Conservation (phyloP, 2,797 vertebrate genomes). For the Sciurus carolinensis region DNA sequence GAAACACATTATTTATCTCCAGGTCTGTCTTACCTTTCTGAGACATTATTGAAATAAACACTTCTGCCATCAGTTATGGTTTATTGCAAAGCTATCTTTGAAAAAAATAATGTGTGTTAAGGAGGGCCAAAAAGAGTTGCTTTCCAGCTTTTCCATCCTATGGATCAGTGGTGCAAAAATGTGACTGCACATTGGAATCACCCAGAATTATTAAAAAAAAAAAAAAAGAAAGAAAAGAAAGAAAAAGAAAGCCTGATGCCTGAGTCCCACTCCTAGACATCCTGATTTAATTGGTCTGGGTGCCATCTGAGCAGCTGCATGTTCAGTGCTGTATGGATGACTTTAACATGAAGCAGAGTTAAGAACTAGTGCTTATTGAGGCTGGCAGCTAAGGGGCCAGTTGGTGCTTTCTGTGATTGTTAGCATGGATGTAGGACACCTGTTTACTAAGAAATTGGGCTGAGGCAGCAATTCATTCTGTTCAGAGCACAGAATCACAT, state of each 20-base stretch:
- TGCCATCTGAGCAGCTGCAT: neutral
- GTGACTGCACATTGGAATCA: neutral
- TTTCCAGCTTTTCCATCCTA: constrained; percentile 9
- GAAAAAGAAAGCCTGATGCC: neutral
- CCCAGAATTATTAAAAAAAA: neutral
- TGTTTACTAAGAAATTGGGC: constrained; percentile 72
- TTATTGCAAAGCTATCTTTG: constrained; percentile 33
- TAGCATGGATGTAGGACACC: constrained; percentile 43
- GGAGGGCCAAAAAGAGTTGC: neutral
- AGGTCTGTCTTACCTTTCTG: neutral
- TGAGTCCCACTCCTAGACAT: neutral
- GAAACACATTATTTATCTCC: neutral
- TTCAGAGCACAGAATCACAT: constrained; percentile 72
- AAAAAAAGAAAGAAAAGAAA: neutral
- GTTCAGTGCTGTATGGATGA: neutral
- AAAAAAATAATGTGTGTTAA: neutral
- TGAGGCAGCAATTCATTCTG: constrained; percentile 66
- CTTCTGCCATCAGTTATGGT: neutral
- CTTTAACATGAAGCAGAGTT: neutral
- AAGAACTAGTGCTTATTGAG: neutral
- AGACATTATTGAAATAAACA: constrained; percentile 50
- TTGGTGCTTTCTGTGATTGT: constrained; percentile 54
- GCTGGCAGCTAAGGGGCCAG: neutral
- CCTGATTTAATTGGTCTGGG: neutral
- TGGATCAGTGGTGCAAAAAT: neutral